Percentiles rank a stretch among this genome's conserved stretches.
These are phyloP conservation scores for Pteromalus puparum DNA, from an alignment of 1,140 invertebrate species.

Conservation along the genomic window DNA sequence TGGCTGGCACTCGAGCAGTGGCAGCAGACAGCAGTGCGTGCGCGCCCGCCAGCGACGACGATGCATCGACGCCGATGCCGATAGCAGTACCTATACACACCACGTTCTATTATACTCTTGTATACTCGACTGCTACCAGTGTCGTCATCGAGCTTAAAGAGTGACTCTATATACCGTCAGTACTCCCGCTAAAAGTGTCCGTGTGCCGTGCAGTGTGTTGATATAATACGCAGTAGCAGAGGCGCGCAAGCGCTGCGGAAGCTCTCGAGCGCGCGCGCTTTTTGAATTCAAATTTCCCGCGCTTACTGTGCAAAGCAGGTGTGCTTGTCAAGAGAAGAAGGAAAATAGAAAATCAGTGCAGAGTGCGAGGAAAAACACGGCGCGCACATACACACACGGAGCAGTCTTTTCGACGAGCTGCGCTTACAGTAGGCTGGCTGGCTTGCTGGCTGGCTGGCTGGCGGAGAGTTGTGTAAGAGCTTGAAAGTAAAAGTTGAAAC, in stretches of 20 bases:
- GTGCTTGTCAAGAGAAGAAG: constrained; percentile 51
- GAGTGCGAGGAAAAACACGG: constrained; percentile 44
- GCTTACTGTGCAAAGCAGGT: neutral
- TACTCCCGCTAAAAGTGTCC: too few species aligned
- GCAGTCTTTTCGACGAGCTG: constrained; percentile 39
- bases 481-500: constrained; percentile 76
- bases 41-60: constrained; percentile 38
- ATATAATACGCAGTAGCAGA: neutral
- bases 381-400: neutral
- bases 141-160: neutral
- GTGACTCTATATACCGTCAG: too few species aligned
- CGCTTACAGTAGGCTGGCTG: constrained; percentile 50
- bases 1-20: constrained; percentile 23
- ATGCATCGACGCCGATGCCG: constrained; percentile 34
- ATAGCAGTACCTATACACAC: neutral
- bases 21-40: constrained; percentile 44
- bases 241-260: neutral
- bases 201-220: neutral
- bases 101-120: too few species aligned
- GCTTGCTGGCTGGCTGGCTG: constrained; percentile 45
- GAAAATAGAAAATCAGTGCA: constrained; percentile 50
- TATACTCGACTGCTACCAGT: neutral
- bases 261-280: neutral
- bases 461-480: constrained; percentile 73
- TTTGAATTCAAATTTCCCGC: constrained; percentile 1